These are phyloP conservation scores for Tineola bisselliella DNA, from an alignment of 2,888 invertebrate genomes.

Conservation along the genomic window DNA sequence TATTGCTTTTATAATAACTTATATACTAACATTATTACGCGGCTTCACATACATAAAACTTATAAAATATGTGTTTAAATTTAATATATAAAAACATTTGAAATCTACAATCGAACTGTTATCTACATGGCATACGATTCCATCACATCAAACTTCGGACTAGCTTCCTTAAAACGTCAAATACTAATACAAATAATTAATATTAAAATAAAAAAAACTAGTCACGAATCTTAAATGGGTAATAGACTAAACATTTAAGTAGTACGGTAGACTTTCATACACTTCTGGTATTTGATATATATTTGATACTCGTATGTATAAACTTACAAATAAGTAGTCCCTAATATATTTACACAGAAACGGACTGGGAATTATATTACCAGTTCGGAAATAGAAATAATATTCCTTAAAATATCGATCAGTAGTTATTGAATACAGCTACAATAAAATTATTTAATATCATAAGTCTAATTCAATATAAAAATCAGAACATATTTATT, in stretches of 20 bases:
- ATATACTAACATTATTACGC: not conserved
- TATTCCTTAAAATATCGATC: not conserved
- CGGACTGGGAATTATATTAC: constrained; percentile 9
- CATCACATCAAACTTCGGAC: constrained; percentile 63
- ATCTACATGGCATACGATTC: constrained; percentile 54
- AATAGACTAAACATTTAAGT: constrained; percentile 21
- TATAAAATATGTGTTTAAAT: constrained; percentile 9
- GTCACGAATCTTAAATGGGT: constrained; percentile 40
- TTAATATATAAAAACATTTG: constrained; percentile 19
- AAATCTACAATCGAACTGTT: constrained; percentile 14
- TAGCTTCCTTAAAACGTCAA: constrained; percentile 51
- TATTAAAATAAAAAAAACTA: constrained; percentile 63
- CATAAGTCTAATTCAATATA: not conserved
- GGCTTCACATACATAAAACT: not conserved
- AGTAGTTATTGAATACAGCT: not conserved
- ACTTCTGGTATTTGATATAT: not conserved
- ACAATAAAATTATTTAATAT: not conserved
- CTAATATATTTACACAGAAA: not conserved
- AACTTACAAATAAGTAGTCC: not conserved
- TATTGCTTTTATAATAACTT: not conserved
- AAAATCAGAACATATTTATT: not conserved
- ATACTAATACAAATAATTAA: not conserved
- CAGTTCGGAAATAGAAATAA: not conserved
- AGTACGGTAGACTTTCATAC: too few species aligned
- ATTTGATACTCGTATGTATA: constrained; percentile 4